Evolutionary conservation across 2,888 invertebrate genomes (phyloP), one percentile per base, ranked within the genome.

Genomic region (Diarsia brunnea): DNA sequence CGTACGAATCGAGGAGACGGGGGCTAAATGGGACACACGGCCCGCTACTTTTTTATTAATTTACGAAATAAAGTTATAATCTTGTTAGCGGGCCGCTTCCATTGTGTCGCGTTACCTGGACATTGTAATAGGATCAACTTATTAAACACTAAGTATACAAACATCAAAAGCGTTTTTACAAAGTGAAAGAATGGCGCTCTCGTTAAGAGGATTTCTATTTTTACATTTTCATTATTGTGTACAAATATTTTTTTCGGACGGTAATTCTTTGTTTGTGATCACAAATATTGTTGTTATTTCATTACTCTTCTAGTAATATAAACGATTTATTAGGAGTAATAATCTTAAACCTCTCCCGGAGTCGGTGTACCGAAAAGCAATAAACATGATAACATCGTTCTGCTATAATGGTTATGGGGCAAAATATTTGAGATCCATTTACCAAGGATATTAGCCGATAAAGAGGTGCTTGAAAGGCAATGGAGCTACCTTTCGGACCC

Each of bases 71-170:
- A 95, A 96, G 95, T 96, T 95, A 92, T 96, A 96, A 96, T 96
- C 96, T 96, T 94, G 95, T 96, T 96, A 96, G 95, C 94, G 94
- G 88, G 89, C 92, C 92, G 91, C 84, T 93, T 92, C 94, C 95
- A 95, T 95, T 95, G 95, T 94, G 92, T 89, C 86, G 88, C 91
- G 93, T 94, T 95, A 96, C 96, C 96, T 96, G 96, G 94, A 94
- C 96, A 94, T 93, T 93, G 94, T 97, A 96, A 97, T 96, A 97
- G 97, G 97, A 96, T 97, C 96, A 97, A 96, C 95, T 96, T 96
- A 96, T 96, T 95, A 96, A 95, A 95, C 93, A 95, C 94, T 96
- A 96, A 96, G 96, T 96, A 96, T 90, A 88, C 92, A 92, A 93
- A 96, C 96, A 97, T 96, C 96, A 96, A 96, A 96, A 95, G 95